phyloP scores from a whole-genome alignment of 2,113 vertebrate genomes.

The Dicerorhinus sumatrensis region DNA sequence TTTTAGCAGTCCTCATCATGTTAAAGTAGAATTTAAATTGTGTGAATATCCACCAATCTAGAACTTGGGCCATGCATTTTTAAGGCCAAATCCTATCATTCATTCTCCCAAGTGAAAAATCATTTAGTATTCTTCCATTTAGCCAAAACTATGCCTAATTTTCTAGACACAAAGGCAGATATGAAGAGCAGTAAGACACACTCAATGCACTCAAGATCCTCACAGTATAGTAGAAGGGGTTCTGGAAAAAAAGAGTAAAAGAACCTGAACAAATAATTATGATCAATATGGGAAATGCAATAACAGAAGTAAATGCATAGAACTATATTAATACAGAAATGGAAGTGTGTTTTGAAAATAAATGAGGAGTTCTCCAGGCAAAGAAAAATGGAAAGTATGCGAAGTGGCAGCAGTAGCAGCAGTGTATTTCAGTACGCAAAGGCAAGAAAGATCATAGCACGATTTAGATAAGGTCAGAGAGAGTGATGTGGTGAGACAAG shows the following conservation, averaged over 20 bases:
- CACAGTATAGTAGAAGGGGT: not conserved
- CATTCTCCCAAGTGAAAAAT: not conserved
- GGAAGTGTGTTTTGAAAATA: not conserved
- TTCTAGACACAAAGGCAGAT: not conserved
- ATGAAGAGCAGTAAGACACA: not conserved
- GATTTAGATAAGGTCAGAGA: not conserved
- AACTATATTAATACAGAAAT: not conserved
- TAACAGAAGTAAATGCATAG: not conserved
- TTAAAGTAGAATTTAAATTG: not conserved
- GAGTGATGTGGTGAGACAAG: too few relatives aligned
- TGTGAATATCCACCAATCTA: not conserved
- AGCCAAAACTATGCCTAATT: not conserved
- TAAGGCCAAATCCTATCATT: not conserved
- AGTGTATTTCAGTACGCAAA: not conserved
- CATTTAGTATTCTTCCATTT: not conserved
- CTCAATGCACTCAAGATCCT: not conserved
- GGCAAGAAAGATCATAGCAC: too few relatives aligned
- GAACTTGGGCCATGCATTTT: not conserved
- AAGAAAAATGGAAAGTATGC: not conserved
- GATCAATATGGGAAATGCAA: not conserved
- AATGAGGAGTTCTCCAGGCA: not conserved
- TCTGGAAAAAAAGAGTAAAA: not conserved
- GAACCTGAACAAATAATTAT: not conserved
- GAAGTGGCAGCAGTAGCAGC: too few relatives aligned
- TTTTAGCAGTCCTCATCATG: not conserved